phyloP scores from a whole-genome alignment of 2,888 invertebrate genomes.

The Cenopis cana region DNA sequence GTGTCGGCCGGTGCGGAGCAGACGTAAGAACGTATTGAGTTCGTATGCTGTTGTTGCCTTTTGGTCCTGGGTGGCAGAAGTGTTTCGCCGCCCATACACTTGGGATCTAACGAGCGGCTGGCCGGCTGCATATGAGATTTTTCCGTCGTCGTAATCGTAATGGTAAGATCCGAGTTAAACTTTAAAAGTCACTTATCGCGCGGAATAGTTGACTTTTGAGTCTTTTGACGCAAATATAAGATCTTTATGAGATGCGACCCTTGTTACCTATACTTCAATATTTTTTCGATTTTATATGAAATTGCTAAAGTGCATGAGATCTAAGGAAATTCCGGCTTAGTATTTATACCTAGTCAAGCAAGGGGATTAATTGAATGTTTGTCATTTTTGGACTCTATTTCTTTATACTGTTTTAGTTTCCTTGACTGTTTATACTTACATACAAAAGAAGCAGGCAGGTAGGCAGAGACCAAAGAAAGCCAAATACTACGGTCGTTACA shows the following conservation, averaged over 20 bases:
- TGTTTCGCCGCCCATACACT: constrained; percentile 25
- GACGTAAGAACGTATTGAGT: constrained; percentile 19
- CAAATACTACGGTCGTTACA: no score
- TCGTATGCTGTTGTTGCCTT: background rate
- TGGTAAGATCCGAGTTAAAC: constrained; percentile 10
- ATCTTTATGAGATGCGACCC: background rate
- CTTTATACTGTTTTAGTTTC: no score
- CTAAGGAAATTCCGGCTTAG: background rate
- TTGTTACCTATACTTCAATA: background rate
- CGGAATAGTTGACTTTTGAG: background rate
- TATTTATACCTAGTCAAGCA: background rate
- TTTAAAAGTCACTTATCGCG: constrained; percentile 13
- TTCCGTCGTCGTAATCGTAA: constrained; percentile 37
- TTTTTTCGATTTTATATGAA: background rate
- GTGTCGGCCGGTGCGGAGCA: background rate
- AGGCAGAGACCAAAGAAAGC: no score
- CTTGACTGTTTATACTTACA: no score
- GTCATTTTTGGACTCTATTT: no score
- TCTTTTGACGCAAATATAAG: background rate
- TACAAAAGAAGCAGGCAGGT: no score
- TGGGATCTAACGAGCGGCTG: constrained; percentile 24
- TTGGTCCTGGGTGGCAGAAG: background rate
- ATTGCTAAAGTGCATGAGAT: background rate
- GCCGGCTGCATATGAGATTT: constrained; percentile 24
- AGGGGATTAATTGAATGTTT: no score